Percentiles rank a stretch among this genome's conserved stretches.
phyloP scores from a whole-genome alignment of 2,888 invertebrate species.

The Dryococelus australis region DNA sequence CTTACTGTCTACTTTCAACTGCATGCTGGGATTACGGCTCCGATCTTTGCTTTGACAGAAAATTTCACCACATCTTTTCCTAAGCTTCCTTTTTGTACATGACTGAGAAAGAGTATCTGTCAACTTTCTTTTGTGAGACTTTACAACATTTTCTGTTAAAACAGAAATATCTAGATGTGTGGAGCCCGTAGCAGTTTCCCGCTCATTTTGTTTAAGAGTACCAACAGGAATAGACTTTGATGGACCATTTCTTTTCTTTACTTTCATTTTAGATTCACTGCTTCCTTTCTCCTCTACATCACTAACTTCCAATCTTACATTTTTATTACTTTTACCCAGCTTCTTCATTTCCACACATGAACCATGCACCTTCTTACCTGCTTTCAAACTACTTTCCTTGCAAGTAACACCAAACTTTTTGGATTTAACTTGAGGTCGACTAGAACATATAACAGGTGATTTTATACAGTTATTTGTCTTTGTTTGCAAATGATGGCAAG shows the following conservation, averaged over 20 bases:
- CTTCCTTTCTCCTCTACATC: not conserved
- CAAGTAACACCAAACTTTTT: not conserved
- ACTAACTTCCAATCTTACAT: not conserved
- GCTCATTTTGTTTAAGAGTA: not conserved
- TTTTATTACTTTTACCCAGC: not conserved
- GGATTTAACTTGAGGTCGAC: not conserved
- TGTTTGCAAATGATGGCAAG: not conserved
- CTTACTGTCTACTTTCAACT: not conserved
- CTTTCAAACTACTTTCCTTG: not conserved
- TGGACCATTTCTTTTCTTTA: not conserved
- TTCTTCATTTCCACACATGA: not conserved
- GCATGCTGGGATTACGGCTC: not conserved
- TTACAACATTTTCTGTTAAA: not conserved
- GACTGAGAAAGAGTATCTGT: not conserved
- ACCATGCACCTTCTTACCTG: not conserved
- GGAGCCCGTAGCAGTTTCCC: not conserved
- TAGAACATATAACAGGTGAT: not conserved
- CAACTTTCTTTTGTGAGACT: not conserved
- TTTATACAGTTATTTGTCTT: not conserved
- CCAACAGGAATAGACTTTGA: not conserved
- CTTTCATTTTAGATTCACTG: not conserved
- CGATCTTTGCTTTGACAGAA: not conserved
- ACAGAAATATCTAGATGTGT: not conserved
- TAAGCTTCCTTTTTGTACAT: not conserved
- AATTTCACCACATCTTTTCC: not conserved